Evolutionary conservation across 2,888 invertebrate species (phyloP), one percentile per base, ranked within the genome.

Genomic region (Acleris emargana): DNA sequence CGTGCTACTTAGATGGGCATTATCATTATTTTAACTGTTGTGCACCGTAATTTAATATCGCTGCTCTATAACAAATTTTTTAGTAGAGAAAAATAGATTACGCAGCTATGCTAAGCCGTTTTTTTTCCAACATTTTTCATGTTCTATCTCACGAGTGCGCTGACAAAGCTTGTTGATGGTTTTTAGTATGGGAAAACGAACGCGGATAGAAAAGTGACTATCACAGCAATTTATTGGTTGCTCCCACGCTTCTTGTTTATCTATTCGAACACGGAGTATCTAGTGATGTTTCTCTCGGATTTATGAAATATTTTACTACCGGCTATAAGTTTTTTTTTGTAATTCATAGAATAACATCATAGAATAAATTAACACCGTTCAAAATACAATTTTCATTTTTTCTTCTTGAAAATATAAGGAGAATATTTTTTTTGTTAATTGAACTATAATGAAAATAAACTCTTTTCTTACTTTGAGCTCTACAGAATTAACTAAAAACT

Each of bases 191-290:
- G 64, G 70, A 73, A 71, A 69, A 68, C 63, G 62, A 67, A 71
- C 68, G 67, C 74, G 72, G 73, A 72, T 73, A 69, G 71, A 74
- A 74, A 73, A 74, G 71, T 72, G 70, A 73, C 68, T 72, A 51
- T 58, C 64, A 52, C 62, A 62, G 57, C 59, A 63, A 68, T 67
- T 64, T 61, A 58, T 62, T 66, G 49, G 38, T n/a, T 57, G 54
- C 67, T 69, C 69, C 54, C 72, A 68, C 69, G 68, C 62, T 71
- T 72, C 66, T 71, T 62, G 55, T 61, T 47, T 57, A 49, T 32
- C 51, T 47, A 54, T 58, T 63, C 57, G 53, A 55, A 61, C 55
- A 61, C 58, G 58, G 43, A 49, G 58, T 58, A n/a, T n/a, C n/a
- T n/a, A 47, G 47, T 55, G 50, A 55, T 51, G 61, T 66, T 58